Evolutionary conservation across 2,113 vertebrate genomes (phyloP).

Genomic region (Tetrao urogallus): DNA sequence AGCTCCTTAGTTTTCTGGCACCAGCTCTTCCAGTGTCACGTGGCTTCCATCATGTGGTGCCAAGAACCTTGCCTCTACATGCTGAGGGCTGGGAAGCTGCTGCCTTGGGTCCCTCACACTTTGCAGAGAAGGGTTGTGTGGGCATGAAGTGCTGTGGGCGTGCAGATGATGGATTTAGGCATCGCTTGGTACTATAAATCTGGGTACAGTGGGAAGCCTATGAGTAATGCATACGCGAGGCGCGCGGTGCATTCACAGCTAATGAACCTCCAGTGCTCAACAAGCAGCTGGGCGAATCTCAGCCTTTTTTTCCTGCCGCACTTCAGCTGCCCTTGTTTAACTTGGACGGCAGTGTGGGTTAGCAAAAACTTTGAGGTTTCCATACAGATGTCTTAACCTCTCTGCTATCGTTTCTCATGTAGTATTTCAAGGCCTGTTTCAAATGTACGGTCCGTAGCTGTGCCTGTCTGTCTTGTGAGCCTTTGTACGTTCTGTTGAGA

Average conservation of each 20-base stretch:
- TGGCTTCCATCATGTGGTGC: not conserved
- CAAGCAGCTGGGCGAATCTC: not conserved
- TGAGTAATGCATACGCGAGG: not conserved
- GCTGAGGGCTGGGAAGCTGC: not conserved
- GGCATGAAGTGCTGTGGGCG: not conserved
- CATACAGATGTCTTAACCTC: not conserved
- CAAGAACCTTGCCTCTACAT: not conserved
- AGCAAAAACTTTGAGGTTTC: not conserved
- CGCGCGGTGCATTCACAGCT: not conserved
- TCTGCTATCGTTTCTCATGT: not conserved
- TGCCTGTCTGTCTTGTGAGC: accelerated
- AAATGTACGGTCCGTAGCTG: not conserved
- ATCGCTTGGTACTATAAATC: not conserved
- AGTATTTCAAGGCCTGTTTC: not conserved
- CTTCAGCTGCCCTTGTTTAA: not conserved
- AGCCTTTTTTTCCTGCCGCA: not conserved
- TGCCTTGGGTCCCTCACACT: not conserved
- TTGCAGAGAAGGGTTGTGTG: not conserved
- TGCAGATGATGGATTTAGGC: not conserved
- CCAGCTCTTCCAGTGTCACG: not conserved
- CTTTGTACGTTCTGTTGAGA: not conserved
- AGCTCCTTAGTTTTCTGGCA: not conserved
- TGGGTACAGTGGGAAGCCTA: not conserved
- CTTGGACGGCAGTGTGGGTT: not conserved
- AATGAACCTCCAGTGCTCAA: not conserved